Base-by-base conservation (phyloP, 2,888 invertebrate genomes). In the Cistogaster globosa region DNA sequence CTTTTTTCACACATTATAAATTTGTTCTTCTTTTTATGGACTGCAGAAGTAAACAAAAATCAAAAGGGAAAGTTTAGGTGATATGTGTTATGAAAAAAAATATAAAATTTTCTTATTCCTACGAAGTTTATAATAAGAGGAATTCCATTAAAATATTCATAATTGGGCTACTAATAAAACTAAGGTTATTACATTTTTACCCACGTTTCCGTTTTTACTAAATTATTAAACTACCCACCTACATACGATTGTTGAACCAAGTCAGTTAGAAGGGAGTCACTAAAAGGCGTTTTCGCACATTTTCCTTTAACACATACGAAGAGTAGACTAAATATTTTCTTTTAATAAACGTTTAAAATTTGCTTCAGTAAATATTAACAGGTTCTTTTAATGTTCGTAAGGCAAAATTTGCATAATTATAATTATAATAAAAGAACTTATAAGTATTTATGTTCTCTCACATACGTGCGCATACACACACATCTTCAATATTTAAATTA, bases 341-440 rank as follows among this genome's bases (percentile, higher is more conserved):
- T 79, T 55, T 26, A 18, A 26, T 53, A 45, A 20, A 36, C 20
- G 63, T 12, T 80, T 71, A 77, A 78, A 81, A 74, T 74, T 72
- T 81, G 51, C 68, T 76, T 62, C n/a, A 42, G 62, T 38, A 68
- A 45, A 36, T 71, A 38, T n/a, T 38, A 57, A n/a, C 36, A 12
- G 38, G 32, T 18, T 60, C 55, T 20, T 75, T 69, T 20, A 9
- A 45, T 22, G 16, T 58, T 77, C 62, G 42, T 58, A 63, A 68
- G 45, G 62, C 62, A 74, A 85, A 85, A 84, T 90, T 89, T 89
- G 88, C 89, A 90, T 90, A 90, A 89, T 90, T 89, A 90, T 90
- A 90, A 90, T 90, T 89, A 90, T 89, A 88, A 87, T 74, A 88
- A 87, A 84, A 89, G 75, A 87, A 68, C 62, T 67, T 36, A 53